phyloP scores from a whole-genome alignment of 2,888 invertebrate species.

The Sussaba pulchella region DNA sequence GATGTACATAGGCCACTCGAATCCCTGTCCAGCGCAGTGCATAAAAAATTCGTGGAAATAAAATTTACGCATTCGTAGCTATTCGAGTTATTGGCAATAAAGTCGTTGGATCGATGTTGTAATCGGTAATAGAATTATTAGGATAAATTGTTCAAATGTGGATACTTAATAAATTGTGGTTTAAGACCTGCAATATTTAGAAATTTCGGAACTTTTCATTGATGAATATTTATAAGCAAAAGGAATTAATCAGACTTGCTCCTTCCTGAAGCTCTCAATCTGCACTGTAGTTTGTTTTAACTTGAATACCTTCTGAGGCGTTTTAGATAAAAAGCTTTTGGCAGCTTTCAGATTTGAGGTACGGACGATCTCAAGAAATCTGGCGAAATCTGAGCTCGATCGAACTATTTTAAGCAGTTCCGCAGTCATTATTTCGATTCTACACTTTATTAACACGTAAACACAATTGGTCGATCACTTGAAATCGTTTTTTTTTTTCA shows the following conservation, averaged over 20 bases:
- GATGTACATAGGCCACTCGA: slow-evolving; percentile 1
- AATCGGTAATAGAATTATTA: slow-evolving; percentile 38
- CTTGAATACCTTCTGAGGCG: too few species aligned
- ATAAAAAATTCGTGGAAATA: background rate
- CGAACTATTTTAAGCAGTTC: too few species aligned
- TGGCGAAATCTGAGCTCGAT: too few species aligned
- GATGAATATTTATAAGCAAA: background rate
- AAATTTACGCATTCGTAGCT: background rate
- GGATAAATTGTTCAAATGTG: slow-evolving; percentile 37
- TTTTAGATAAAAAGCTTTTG: too few species aligned
- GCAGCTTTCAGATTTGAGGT: too few species aligned
- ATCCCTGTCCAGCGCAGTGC: background rate
- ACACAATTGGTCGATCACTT: too few species aligned
- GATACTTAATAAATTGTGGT: slow-evolving; percentile 45
- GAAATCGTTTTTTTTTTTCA: too few species aligned
- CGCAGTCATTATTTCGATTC: too few species aligned
- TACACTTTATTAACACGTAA: too few species aligned
- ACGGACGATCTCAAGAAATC: too few species aligned
- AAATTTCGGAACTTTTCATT: background rate
- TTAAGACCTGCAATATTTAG: slow-evolving; percentile 7
- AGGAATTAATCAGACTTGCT: background rate
- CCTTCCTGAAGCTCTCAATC: background rate
- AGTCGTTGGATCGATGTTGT: slow-evolving; percentile 20
- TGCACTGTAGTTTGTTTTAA: background rate
- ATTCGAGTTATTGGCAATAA: background rate